phyloP scores from a whole-genome alignment of 2,888 invertebrate genomes.

The Carcina quercana region DNA sequence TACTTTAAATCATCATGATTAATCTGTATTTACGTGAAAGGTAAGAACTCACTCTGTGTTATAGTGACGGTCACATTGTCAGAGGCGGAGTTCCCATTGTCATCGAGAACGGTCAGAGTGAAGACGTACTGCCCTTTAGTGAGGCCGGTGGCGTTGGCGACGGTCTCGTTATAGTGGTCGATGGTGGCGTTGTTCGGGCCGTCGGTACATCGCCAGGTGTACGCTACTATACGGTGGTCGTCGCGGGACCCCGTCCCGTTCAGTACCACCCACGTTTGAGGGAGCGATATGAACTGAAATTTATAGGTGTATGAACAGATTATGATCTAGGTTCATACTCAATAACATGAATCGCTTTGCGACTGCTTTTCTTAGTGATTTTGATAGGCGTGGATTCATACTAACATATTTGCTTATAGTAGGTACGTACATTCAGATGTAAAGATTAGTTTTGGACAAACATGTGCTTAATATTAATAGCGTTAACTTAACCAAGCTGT shows the following conservation, averaged over 20 bases:
- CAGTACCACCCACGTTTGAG: conserved; percentile 85
- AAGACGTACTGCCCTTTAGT: conserved; percentile 91
- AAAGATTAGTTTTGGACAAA: too few relatives aligned
- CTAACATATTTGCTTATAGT: too few relatives aligned
- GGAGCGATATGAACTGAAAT: conserved; percentile 84
- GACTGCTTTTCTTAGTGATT: too few relatives aligned
- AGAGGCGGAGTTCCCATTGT: conserved; percentile 86
- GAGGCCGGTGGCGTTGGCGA: conserved; percentile 85
- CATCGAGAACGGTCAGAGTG: conserved; percentile 87
- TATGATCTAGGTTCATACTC: too few relatives aligned
- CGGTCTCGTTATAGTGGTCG: conserved; percentile 73
- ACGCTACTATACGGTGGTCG: conserved; percentile 87
- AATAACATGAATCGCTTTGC: too few relatives aligned
- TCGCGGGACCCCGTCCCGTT: conserved; percentile 89
- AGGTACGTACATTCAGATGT: too few relatives aligned
- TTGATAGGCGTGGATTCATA: too few relatives aligned
- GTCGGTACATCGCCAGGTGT: conserved; percentile 87
- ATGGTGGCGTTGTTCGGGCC: conserved; percentile 77
- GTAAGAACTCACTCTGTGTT: conserved; percentile 88
- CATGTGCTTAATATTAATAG: too few relatives aligned
- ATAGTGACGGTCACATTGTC: conserved; percentile 84
- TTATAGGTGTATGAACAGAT: not conserved
- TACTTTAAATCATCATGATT: too few relatives aligned
- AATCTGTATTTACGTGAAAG: too few relatives aligned
- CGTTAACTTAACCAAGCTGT: too few relatives aligned